Base-by-base conservation (phyloP, 2,888 invertebrate genomes). In the Rhamnusium bicolor region DNA sequence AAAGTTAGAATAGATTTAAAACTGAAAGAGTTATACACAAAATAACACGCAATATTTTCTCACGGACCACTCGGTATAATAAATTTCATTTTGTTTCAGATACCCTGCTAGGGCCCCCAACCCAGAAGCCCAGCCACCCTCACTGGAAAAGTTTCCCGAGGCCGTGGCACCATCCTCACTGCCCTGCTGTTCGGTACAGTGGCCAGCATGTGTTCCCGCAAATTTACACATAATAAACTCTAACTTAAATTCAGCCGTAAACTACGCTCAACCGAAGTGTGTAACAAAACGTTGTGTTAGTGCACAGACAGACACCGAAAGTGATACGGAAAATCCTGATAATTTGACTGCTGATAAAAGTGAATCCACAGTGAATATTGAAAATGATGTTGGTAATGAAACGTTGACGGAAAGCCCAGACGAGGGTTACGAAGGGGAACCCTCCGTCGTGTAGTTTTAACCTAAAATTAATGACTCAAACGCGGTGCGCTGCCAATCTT, bases 71-170 rank as follows among this genome's bases (percentile, higher is more conserved):
- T n/a, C 40, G 2, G n/a, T n/a, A n/a, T n/a, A 40, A n/a, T 40
- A 40, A 10, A 40, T n/a, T n/a, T n/a, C 40, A 2, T 58, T 63
- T 71, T 68, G 53, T 83, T 79, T 90, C 81, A 80, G 94, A 79
- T 94, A 94, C 83, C 94, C 94, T 1, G 85, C 81, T 4, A 73
- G 72, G 80, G 80, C 66, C 94, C 94, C 5, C 94, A 94, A 86
- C 94, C 94, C 76, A 18, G 66, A 53, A 53, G 19, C 47, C 73
- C 16, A 75, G 49, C 68, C 73, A 47, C 66, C 68, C 21, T 72
- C 67, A 2, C 21, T 61, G 54, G 77, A 75, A 1, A 62, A 40
- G 51, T 56, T 70, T 12, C 40, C 19, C 1, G 73, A 93, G 81
- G 91, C 91, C 58, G 92, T 91, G 69, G 86, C 91, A 1, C 89